Percentiles rank a stretch among this genome's conserved stretches.
Evolutionary conservation across 2,113 vertebrate species (phyloP).

Genomic region (Eudyptes chrysolophus): DNA sequence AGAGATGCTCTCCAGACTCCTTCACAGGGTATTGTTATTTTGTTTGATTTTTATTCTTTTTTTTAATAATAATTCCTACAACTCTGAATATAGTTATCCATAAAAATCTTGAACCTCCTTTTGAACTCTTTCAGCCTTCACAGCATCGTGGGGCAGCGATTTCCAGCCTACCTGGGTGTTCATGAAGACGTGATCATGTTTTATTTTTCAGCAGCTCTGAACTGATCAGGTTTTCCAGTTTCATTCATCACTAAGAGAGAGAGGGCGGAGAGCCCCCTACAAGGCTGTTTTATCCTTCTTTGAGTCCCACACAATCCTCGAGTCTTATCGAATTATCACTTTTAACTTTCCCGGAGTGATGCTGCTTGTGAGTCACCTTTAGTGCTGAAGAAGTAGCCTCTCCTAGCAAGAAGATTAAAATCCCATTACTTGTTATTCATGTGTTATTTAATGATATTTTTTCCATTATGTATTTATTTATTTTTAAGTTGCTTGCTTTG

Average conservation of each 20-base stretch:
- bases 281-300: constrained; percentile 10
- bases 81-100: neutral
- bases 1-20: neutral
- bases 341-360: neutral
- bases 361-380: constrained; percentile 62
- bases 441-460: constrained; percentile 67
- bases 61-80: neutral
- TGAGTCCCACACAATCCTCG: neutral
- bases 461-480: constrained; percentile 62
- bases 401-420: constrained; percentile 58
- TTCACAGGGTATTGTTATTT: neutral
- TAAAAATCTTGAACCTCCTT: neutral
- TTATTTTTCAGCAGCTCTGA: neutral
- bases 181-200: neutral
- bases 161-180: neutral
- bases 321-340: neutral
- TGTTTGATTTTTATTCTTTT: neutral
- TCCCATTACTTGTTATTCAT: constrained; percentile 59
- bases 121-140: neutral
- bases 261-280: neutral
- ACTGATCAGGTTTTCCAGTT: neutral
- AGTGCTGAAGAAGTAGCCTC: constrained; percentile 1
- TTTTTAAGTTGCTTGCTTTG: constrained; percentile 59
- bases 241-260: neutral
- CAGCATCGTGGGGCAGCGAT: fast-evolving